Evolutionary conservation across 2,113 vertebrate species (phyloP).

Genomic region (Cebus imitator): DNA sequence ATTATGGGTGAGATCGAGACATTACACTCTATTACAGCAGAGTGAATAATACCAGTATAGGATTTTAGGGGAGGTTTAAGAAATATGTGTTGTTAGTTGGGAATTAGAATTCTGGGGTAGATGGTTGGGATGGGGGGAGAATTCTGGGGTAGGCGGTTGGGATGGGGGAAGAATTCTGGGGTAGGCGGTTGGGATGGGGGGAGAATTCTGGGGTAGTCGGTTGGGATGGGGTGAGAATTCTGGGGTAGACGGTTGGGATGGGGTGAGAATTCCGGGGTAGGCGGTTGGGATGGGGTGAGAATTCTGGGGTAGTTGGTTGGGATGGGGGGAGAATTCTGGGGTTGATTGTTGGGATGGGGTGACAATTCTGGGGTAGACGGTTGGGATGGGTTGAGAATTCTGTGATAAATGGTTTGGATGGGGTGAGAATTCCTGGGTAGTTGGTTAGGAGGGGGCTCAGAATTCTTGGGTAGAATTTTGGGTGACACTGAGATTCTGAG

Average conservation of each 20-base stretch:
- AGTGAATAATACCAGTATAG: neutral
- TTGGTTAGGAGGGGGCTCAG: neutral
- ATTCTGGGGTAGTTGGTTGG: neutral
- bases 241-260: neutral
- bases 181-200: fast-evolving
- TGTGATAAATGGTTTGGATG: neutral
- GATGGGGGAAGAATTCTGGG: neutral
- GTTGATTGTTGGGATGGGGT: neutral
- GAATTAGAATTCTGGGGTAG: too few species aligned
- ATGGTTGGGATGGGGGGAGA: too few species aligned
- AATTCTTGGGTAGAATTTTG: neutral
- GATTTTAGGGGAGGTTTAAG: neutral
- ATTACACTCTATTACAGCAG: neutral
- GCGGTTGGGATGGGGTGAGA: neutral
- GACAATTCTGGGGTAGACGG: neutral
- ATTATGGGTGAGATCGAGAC: too few species aligned
- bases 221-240: neutral
- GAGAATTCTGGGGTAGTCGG: neutral
- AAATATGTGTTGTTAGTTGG: too few species aligned
- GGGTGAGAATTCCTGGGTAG: neutral
- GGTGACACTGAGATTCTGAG: neutral
- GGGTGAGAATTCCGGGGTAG: neutral
- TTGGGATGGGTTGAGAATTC: neutral
- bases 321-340: neutral
- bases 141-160: too few species aligned